Conservation (phyloP, 2,888 invertebrate genomes). For the Clanis bilineata region DNA sequence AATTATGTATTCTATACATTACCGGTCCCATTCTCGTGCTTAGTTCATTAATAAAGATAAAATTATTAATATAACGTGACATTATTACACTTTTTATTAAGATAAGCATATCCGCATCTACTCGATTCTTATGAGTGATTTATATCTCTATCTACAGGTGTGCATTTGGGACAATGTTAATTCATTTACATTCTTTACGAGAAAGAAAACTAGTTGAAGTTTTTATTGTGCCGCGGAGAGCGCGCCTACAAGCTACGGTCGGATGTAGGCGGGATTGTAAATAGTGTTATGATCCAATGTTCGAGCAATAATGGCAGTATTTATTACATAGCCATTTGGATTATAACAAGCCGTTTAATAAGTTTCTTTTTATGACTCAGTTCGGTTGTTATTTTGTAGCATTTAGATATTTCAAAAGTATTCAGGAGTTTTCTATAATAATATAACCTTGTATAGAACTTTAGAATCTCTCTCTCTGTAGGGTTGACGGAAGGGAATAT, state of each 20-base stretch:
- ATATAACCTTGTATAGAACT: constrained; percentile 17
- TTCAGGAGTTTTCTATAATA: neutral
- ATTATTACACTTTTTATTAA: neutral
- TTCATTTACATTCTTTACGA: constrained; percentile 12
- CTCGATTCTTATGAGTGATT: neutral
- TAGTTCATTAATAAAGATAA: neutral
- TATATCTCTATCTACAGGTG: neutral
- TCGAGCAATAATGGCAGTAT: neutral
- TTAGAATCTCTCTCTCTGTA: no score
- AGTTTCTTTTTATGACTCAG: neutral
- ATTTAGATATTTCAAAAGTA: neutral
- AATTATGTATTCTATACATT: no score
- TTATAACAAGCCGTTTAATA: neutral
- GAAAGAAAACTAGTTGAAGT: constrained; percentile 12
- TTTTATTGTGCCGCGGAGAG: neutral
- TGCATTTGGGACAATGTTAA: constrained; percentile 11
- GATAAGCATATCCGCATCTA: neutral
- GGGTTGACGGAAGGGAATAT: no score
- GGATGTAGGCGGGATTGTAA: neutral
- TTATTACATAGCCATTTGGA: neutral
- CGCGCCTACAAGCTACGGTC: neutral
- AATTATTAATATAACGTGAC: neutral
- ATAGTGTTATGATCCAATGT: neutral
- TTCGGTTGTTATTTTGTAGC: constrained; percentile 15
- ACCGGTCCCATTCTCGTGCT: neutral